A percentile compares a stretch with the other conserved stretches of the same genome.
phyloP scores from a whole-genome alignment of 2,888 invertebrate genomes.

The Yponomeuta evonymella region DNA sequence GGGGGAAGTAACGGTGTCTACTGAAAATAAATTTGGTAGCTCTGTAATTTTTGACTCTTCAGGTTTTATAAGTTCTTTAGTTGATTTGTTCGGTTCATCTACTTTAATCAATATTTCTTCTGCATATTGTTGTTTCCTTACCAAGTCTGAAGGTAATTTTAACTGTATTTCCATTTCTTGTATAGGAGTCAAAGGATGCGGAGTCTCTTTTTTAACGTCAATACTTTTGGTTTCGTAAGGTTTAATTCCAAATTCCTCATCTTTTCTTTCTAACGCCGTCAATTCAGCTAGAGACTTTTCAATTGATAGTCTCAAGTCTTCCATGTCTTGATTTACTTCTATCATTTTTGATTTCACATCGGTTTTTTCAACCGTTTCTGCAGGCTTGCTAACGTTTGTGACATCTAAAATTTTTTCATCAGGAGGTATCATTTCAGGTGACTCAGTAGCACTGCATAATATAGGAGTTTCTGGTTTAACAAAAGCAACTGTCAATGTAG shows the following conservation, averaged over 20 bases:
- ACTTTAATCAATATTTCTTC: slow-evolving; percentile 4
- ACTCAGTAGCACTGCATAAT: slow-evolving; percentile 41
- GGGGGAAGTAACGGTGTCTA: slow-evolving; percentile 25
- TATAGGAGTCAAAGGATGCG: neutral
- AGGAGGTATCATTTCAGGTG: slow-evolving; percentile 28
- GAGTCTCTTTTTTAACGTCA: neutral
- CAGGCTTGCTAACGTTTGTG: slow-evolving; percentile 18
- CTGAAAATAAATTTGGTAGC: neutral
- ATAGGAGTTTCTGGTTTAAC: slow-evolving; percentile 34
- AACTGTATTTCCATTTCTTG: neutral
- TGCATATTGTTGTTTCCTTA: slow-evolving; percentile 6
- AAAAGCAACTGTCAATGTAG: slow-evolving; percentile 30
- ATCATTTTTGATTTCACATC: slow-evolving; percentile 64
- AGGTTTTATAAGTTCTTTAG: neutral
- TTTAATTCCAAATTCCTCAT: slow-evolving; percentile 22
- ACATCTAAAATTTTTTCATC: slow-evolving; percentile 30
- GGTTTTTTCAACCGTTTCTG: slow-evolving; percentile 42
- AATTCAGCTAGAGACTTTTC: slow-evolving; percentile 64
- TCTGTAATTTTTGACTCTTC: neutral
- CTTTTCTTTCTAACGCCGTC: slow-evolving; percentile 51
- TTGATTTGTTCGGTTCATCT: neutral
- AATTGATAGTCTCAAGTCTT: slow-evolving; percentile 57
- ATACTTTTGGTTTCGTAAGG: neutral
- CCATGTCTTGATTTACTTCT: slow-evolving; percentile 66
- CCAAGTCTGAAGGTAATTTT: neutral